Evolutionary conservation across 2,113 vertebrate genomes (phyloP).

Genomic region (Macrotis lagotis): DNA sequence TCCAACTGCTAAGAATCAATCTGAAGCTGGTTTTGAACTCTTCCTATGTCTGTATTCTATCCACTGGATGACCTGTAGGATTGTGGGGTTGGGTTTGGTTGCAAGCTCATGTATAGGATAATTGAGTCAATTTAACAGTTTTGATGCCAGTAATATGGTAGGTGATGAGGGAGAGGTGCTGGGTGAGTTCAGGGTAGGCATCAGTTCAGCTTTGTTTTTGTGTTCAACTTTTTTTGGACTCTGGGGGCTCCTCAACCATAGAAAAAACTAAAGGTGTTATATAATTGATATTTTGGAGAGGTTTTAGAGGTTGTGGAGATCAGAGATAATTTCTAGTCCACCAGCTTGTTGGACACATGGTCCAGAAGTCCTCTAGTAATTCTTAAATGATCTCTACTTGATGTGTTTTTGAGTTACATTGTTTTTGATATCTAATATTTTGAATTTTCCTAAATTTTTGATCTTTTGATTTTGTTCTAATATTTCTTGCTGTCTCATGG

Average conservation of each 20-base stretch:
- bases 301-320: not conserved
- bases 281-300: not conserved
- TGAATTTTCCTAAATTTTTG: not conserved
- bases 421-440: not conserved
- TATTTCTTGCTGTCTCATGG: not conserved
- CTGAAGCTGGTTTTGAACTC: not conserved
- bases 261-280: not conserved
- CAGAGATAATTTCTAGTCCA: not conserved
- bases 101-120: not conserved
- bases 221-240: not conserved
- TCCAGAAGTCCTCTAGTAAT: not conserved
- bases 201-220: no score
- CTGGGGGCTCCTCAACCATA: not conserved
- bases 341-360: not conserved
- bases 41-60: not conserved
- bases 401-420: not conserved
- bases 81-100: not conserved
- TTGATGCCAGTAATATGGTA: not conserved
- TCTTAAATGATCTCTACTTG: not conserved
- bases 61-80: not conserved
- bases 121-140: not conserved
- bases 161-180: not conserved
- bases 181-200: not conserved
- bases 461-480: not conserved
- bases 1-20: not conserved